Percentiles rank a stretch among this genome's conserved stretches.
Conservation (phyloP, 1,140 invertebrate genomes). For the Drosophila murphyi region DNA sequence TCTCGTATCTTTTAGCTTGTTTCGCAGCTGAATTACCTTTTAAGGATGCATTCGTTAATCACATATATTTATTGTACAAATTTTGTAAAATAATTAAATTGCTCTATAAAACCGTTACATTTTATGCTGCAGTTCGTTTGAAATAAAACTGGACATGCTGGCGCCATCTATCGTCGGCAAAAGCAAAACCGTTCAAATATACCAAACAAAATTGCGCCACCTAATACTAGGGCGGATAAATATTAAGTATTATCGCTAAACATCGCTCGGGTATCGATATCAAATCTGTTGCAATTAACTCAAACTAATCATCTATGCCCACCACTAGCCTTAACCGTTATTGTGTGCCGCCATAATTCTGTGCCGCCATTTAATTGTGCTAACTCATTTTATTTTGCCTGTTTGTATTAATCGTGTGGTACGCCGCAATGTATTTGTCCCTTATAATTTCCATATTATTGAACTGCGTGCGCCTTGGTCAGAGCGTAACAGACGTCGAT, state of each 20-base stretch:
- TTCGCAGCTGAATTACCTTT: no score
- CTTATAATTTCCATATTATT: constrained; percentile 54
- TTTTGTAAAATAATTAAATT: no score
- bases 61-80: no score
- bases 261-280: constrained; percentile 5
- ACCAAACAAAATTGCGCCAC: background rate
- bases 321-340: constrained; percentile 18
- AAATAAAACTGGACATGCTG: background rate
- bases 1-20: no score
- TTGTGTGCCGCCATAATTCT: background rate
- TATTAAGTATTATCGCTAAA: background rate
- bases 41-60: no score
- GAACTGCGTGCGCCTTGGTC: constrained; percentile 32
- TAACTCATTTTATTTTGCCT: background rate
- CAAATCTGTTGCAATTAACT: background rate
- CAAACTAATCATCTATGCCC: background rate
- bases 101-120: no score
- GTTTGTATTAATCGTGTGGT: background rate
- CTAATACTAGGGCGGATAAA: background rate
- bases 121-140: no score
- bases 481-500: constrained; percentile 50
- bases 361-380: background rate
- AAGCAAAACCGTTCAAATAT: background rate
- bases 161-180: background rate
- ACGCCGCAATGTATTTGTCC: constrained; percentile 40